Evolutionary conservation across 1,140 invertebrate species (phyloP), one percentile per base, ranked within the genome.

Genomic region (Drosophila erecta): DNA sequence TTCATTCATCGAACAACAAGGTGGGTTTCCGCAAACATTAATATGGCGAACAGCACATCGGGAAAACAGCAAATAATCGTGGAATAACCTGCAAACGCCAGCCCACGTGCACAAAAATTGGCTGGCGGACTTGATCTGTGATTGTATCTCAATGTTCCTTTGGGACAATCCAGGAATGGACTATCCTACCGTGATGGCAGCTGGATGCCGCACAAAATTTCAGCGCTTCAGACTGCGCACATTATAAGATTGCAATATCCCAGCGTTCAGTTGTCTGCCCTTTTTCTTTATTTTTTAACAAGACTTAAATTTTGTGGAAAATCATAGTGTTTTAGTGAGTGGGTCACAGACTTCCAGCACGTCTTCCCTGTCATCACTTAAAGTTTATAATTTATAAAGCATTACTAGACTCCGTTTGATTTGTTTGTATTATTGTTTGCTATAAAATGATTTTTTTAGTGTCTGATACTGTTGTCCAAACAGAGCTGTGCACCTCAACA

Each of bases 1-100:
- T 51, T 11, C 30, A 35, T 51, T 51, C 49, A 51, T 51, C 49
- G 30, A 51, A 35, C 49, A 51, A 51, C 49, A 51, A 51, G 49
- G 49, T 51, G 49, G 30, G 49, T 35, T 17, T 20, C 30, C 49
- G 15, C 30, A 35, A 11, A 3, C 10, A 51, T 2, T 15, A 3
- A 3, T 12, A 51, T 35, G 1, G 11, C 6, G 20, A 4, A 12
- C 20, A 3, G 6, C 1, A 4, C 15, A 14, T 3, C 17, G 8
- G 30, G 11, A 51, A 51, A 35, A 15, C 49, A 5, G 49, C 15
- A 35, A 35, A 12, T 20, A 35, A 20, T 35, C 15, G 8, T 22
- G 12, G 10, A 51, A 20, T 51, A 51, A 51, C 49, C 49, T 51
- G 49, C 10, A 51, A 50, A 20, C 10, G n/a, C 8, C 11, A 17